phyloP scores from a whole-genome alignment of 2,113 vertebrate species.

The Dolichallabes microphthalmus region DNA sequence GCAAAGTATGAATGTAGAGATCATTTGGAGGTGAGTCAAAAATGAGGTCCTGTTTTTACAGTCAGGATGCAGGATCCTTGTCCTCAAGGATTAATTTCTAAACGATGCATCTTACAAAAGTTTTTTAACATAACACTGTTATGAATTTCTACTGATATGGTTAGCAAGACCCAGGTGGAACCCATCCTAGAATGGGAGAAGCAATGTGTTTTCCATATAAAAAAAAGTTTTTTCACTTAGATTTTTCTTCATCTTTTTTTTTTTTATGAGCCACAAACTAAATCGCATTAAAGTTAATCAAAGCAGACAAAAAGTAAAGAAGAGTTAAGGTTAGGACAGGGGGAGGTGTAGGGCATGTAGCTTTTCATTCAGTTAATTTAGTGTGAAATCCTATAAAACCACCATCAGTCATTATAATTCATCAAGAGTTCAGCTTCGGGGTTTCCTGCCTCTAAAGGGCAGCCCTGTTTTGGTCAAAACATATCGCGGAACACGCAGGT shows the following conservation, averaged over 20 bases:
- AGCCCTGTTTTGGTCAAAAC: background rate
- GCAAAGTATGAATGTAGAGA: conserved; percentile 7
- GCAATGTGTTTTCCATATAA: background rate
- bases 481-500: background rate
- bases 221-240: background rate
- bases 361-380: conserved; percentile 10
- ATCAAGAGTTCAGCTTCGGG: background rate
- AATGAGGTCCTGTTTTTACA: conserved; percentile 37
- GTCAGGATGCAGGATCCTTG: conserved; percentile 50
- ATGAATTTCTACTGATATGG: background rate
- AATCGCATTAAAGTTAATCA: background rate
- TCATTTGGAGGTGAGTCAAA: background rate
- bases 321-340: conserved; percentile 11
- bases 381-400: conserved; percentile 31
- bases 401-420: conserved; percentile 22
- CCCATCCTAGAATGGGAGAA: background rate
- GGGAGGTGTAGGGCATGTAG: conserved; percentile 1
- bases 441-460: conserved; percentile 7
- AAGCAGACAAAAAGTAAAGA: conserved; percentile 14
- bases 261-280: background rate
- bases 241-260: background rate
- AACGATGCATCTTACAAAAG: conserved; percentile 6
- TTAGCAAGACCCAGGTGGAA: background rate
- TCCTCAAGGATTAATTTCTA: conserved; percentile 36
- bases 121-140: background rate